Conservation (phyloP, 2,113 vertebrate species). For the Carassius carassius region DNA sequence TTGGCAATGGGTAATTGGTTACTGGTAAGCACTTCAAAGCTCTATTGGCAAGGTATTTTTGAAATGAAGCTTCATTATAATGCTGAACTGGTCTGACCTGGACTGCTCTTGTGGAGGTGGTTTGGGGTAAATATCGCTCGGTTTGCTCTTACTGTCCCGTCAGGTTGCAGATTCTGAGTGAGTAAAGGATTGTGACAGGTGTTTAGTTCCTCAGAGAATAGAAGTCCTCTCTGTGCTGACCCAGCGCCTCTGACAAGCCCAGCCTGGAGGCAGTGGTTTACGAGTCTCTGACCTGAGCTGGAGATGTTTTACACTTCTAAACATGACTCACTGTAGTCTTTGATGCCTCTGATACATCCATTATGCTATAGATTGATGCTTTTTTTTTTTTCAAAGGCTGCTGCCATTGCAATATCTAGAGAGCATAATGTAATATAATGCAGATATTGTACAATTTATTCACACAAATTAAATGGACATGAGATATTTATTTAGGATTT, state of each 20-base stretch:
- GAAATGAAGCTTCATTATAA: background rate
- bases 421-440: background rate
- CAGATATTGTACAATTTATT: background rate
- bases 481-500: too few relatives aligned
- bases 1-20: background rate
- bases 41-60: background rate
- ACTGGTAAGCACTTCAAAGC: background rate
- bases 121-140: background rate
- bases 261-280: background rate
- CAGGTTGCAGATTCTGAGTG: slow-evolving; percentile 7
- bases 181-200: slow-evolving; percentile 28
- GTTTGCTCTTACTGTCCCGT: background rate
- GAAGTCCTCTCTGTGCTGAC: slow-evolving; percentile 9
- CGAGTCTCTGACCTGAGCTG: slow-evolving; percentile 16
- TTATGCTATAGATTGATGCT: background rate
- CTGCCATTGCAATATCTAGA: background rate
- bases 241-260: background rate
- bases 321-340: background rate
- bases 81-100: slow-evolving; percentile 4
- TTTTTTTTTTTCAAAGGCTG: background rate
- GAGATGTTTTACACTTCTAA: slow-evolving; percentile 16
- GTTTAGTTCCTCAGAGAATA: slow-evolving; percentile 22
- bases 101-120: background rate
- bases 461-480: background rate
- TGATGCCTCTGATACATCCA: background rate